These are phyloP conservation scores for Xenops minutus DNA, from an alignment of 2,797 vertebrate genomes.

Conservation along the genomic window DNA sequence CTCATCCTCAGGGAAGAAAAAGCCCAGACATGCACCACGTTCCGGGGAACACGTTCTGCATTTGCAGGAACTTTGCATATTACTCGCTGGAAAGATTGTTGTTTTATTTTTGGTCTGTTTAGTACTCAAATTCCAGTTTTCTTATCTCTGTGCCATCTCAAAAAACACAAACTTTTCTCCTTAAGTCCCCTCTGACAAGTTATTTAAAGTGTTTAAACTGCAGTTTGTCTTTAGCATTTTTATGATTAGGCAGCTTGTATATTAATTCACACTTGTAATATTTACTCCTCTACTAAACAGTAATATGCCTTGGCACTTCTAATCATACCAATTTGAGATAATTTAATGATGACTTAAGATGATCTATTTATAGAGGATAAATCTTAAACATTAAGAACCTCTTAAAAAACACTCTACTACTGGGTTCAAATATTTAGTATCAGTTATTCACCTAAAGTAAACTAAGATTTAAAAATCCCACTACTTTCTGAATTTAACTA, in stretches of 20 bases:
- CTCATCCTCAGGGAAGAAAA: background rate
- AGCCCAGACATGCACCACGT: background rate
- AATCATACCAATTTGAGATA: background rate
- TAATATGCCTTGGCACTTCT: background rate
- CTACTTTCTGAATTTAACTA: background rate
- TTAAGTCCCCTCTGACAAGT: background rate
- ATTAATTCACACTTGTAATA: background rate
- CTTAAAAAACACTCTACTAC: background rate
- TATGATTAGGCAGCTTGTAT: background rate
- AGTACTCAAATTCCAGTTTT: background rate
- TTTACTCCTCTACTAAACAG: background rate
- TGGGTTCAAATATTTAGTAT: background rate
- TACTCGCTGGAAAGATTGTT: background rate
- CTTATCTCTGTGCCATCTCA: background rate
- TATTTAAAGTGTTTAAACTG: background rate
- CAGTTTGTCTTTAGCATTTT: background rate
- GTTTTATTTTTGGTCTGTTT: background rate
- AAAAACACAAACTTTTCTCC: background rate
- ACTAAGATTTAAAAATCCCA: background rate
- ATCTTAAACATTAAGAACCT: background rate
- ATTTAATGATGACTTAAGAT: background rate
- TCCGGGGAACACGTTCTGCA: background rate
- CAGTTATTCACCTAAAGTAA: background rate
- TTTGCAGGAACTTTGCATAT: background rate
- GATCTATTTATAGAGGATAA: constrained; percentile 14